phyloP scores from a whole-genome alignment of 2,113 vertebrate genomes.

The Melanocharis versteri region DNA sequence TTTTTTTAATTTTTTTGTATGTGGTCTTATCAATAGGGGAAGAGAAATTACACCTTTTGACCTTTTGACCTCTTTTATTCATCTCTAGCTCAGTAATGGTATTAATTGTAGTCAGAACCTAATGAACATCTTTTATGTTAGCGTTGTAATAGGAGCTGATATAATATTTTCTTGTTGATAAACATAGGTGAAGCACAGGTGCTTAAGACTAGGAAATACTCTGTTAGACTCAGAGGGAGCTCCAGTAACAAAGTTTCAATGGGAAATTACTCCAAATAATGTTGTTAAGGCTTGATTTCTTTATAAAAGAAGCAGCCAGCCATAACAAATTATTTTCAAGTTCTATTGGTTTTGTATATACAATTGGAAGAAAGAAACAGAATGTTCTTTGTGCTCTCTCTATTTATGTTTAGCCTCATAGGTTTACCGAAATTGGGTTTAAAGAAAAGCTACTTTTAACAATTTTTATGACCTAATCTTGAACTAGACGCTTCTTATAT shows the following conservation, averaged over 20 bases:
- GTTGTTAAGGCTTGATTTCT: constrained; percentile 46
- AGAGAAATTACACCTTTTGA: not conserved
- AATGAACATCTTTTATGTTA: not conserved
- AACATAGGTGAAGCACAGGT: not conserved
- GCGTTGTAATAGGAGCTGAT: not conserved
- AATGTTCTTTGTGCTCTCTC: constrained; percentile 45
- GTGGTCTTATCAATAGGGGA: not conserved
- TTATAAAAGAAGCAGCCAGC: constrained; percentile 59
- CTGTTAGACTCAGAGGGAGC: not conserved
- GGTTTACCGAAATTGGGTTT: not conserved
- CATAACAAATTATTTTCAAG: constrained; percentile 53
- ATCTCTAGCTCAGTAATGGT: not conserved
- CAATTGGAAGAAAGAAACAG: constrained; percentile 35
- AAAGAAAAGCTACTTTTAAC: not conserved
- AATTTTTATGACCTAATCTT: not conserved
- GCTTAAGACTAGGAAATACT: not conserved
- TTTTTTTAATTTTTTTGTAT: not conserved
- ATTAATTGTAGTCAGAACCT: not conserved
- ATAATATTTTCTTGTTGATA: not conserved
- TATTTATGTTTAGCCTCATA: constrained; percentile 2
- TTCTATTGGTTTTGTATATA: constrained; percentile 52
- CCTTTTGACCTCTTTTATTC: not conserved
- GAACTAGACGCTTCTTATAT: not conserved
- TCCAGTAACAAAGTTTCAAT: not conserved
- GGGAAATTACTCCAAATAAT: constrained; percentile 43